These are phyloP conservation scores for Acrocephalus scirpaceus DNA, from an alignment of 2,797 vertebrate species.

Conservation along the genomic window DNA sequence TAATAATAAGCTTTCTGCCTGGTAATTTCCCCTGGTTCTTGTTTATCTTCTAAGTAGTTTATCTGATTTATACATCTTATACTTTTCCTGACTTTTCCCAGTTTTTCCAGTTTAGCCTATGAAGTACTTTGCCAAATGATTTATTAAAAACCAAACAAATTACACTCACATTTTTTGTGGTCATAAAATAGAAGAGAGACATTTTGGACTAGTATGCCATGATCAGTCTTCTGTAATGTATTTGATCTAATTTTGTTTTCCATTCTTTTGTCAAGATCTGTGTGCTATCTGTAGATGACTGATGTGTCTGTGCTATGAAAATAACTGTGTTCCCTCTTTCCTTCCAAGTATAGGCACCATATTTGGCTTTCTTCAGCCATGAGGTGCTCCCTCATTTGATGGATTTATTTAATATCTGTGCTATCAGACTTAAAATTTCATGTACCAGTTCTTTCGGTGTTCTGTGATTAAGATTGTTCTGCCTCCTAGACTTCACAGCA, in stretches of 20 bases:
- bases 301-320: conserved; percentile 4
- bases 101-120: not conserved
- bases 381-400: conserved; percentile 36
- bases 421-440: conserved; percentile 61
- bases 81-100: not conserved
- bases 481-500: conserved; percentile 36
- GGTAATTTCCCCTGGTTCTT: not conserved
- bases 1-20: not conserved
- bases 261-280: not conserved
- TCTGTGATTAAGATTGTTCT: conserved; percentile 48
- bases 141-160: conserved; percentile 6
- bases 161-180: not conserved
- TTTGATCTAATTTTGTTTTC: conserved; percentile 29
- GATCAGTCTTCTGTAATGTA: conserved; percentile 1
- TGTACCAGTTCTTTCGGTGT: conserved; percentile 1
- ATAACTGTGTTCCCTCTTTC: not conserved
- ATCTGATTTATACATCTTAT: not conserved
- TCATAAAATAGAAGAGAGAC: not conserved
- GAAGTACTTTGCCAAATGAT: not conserved
- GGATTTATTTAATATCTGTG: conserved; percentile 67
- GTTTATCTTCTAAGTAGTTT: not conserved
- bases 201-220: not conserved
- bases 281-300: conserved; percentile 5
- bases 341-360: not conserved
- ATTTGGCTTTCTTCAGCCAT: conserved; percentile 28